phyloP scores from a whole-genome alignment of 2,797 vertebrate genomes.

The Pseudochirops cupreus region DNA sequence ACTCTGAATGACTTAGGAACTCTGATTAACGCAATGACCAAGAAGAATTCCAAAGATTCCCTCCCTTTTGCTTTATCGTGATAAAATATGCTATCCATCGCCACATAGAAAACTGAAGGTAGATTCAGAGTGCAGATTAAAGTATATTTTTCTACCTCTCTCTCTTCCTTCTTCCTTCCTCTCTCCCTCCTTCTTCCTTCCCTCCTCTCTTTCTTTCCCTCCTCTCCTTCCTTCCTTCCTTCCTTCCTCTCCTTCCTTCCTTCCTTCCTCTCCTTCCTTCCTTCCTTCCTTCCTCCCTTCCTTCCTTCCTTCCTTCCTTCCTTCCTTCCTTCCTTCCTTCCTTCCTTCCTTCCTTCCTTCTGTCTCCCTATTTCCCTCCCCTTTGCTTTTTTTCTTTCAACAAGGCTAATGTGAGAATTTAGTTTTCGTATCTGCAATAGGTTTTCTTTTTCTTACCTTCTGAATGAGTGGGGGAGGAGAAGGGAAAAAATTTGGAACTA shows the following conservation, averaged over 20 bases:
- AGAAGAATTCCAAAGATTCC: not conserved
- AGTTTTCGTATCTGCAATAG: not conserved
- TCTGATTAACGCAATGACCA: not conserved
- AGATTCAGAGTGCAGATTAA: too few relatives aligned
- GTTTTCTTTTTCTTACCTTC: not conserved
- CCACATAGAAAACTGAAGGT: too few relatives aligned
- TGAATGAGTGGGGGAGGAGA: not conserved
- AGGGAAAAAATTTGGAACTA: not conserved
- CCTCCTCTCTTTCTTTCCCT: accelerated
- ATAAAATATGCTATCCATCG: not conserved
- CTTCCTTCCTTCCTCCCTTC: too few relatives aligned
- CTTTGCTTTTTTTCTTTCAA: not conserved
- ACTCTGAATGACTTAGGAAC: not conserved
- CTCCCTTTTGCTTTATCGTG: not conserved
- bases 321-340: too few relatives aligned
- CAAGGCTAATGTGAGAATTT: not conserved
- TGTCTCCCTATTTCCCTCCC: too few relatives aligned
- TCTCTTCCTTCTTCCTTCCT: too few relatives aligned
- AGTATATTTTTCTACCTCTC: not conserved
- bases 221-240: not conserved
- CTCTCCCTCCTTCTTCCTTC: accelerated
- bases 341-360: not conserved
- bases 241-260: not conserved
- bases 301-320: too few relatives aligned
- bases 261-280: not conserved